A percentile compares a stretch with the other conserved stretches of the same genome.
Conservation (phyloP, 2,797 vertebrate species). For the Siniperca undulata region DNA sequence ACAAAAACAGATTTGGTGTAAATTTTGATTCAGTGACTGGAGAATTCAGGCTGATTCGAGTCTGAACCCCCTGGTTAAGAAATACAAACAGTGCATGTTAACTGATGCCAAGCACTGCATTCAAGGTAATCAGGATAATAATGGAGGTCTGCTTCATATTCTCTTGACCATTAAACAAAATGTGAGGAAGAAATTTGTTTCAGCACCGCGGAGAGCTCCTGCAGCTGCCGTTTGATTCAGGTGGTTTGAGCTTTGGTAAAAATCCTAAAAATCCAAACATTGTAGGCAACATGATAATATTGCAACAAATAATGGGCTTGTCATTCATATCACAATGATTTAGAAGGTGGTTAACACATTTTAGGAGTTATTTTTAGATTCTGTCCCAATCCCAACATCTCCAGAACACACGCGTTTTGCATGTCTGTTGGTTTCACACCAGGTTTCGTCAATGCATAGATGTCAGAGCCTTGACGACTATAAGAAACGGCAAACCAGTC, state of each 20-base stretch:
- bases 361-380: conserved; percentile 1
- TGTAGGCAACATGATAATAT: neutral
- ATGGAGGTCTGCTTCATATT: conserved; percentile 11
- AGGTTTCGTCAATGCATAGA: neutral
- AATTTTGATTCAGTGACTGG: neutral
- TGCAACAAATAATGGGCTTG: no score
- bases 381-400: neutral
- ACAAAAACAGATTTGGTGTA: conserved; percentile 4
- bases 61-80: neutral
- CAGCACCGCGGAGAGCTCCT: conserved; percentile 66
- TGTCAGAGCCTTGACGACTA: neutral
- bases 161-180: conserved; percentile 18
- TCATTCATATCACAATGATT: neutral
- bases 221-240: neutral
- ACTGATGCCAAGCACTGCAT: neutral
- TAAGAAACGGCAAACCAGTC: neutral
- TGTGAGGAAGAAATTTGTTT: conserved; percentile 3
- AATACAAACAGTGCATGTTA: neutral
- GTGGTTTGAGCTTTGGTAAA: neutral
- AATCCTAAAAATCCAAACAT: conserved; percentile 4
- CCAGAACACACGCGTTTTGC: neutral
- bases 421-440: neutral
- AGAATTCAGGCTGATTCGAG: neutral
- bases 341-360: neutral
- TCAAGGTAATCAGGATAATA: conserved; percentile 36